These are phyloP conservation scores for Branchipolynoe longqiensis DNA, from an alignment of 2,888 invertebrate genomes.

Conservation along the genomic window DNA sequence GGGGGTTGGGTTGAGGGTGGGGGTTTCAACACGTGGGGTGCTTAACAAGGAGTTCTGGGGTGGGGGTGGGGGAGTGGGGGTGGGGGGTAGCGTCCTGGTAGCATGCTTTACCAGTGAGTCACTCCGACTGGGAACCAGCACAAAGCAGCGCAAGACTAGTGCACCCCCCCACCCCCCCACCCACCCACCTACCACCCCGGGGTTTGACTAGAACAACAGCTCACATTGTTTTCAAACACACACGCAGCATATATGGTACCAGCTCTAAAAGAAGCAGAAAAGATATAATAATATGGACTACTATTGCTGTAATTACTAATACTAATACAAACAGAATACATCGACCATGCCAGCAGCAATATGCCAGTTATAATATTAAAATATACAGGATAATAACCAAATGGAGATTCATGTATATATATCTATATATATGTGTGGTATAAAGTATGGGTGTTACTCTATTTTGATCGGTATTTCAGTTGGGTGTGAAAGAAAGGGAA, in stretches of 20 bases:
- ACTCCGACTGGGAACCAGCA: background rate
- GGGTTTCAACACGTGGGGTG: background rate
- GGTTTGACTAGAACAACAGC: slow-evolving; percentile 34
- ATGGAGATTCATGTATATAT: background rate
- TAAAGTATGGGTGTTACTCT: too few species aligned
- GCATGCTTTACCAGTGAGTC: slow-evolving; percentile 35
- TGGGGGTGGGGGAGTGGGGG: slow-evolving; percentile 62
- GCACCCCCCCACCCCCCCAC: background rate
- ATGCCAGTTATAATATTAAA: background rate
- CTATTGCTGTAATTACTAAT: too few species aligned
- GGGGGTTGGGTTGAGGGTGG: background rate
- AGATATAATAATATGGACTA: too few species aligned
- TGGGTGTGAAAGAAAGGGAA: too few species aligned
- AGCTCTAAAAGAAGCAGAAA: background rate
- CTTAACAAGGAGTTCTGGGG: slow-evolving; percentile 59
- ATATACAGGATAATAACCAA: background rate
- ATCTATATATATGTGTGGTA: background rate
- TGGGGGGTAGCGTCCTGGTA: background rate
- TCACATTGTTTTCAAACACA: background rate
- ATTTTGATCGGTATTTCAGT: too few species aligned
- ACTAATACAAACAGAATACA: background rate
- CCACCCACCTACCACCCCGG: background rate
- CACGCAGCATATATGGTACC: slow-evolving; percentile 19
- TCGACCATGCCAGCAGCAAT: background rate
- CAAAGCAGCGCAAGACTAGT: background rate